A percentile compares a stretch with the other conserved stretches of the same genome.
Conservation (phyloP, 2,888 invertebrate genomes). For the Colostygia pectinataria region DNA sequence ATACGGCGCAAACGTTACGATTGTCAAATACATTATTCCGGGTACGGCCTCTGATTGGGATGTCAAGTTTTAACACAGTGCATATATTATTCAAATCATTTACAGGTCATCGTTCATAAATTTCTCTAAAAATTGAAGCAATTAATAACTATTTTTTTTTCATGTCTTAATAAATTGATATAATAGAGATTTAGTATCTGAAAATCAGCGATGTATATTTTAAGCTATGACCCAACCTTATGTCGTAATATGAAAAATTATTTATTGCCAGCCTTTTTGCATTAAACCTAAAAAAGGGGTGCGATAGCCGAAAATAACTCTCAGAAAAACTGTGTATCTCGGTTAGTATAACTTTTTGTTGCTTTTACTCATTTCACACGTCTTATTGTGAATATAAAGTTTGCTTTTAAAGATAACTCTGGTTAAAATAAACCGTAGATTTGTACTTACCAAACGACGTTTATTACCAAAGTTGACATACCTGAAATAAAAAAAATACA, state of each 20-base stretch:
- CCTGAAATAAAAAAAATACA: too few relatives aligned
- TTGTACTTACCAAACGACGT: neutral
- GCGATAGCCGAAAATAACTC: slow-evolving; percentile 12
- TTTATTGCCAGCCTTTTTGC: slow-evolving; percentile 33
- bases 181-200: neutral
- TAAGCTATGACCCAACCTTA: slow-evolving; percentile 11
- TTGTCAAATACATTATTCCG: too few relatives aligned
- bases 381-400: neutral
- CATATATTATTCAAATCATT: too few relatives aligned
- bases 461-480: neutral
- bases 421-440: neutral
- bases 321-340: slow-evolving; percentile 7
- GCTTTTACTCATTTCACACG: slow-evolving; percentile 4
- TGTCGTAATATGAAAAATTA: slow-evolving; percentile 29
- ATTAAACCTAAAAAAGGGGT: slow-evolving; percentile 29
- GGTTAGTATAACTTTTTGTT: neutral
- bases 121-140: too few relatives aligned
- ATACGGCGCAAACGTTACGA: too few relatives aligned
- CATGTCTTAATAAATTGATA: too few relatives aligned
- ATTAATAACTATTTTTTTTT: too few relatives aligned
- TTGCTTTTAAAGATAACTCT: neutral
- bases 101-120: too few relatives aligned
- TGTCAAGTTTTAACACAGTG: too few relatives aligned
- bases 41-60: too few relatives aligned
- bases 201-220: neutral